Base-by-base conservation (phyloP, 2,113 vertebrate genomes). In the Amblyopsis rosae region DNA sequence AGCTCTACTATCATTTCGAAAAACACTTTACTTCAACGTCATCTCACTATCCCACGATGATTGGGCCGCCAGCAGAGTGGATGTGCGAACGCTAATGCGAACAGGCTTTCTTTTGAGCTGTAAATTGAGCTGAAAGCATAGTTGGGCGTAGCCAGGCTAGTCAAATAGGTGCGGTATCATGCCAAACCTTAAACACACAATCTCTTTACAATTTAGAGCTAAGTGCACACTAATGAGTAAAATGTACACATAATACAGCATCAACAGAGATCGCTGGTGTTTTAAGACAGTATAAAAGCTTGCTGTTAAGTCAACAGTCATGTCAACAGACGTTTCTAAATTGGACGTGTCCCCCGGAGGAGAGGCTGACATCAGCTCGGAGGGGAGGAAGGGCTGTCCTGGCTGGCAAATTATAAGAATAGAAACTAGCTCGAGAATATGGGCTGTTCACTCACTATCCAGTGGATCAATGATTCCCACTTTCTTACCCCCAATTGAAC, bases 241-340 rank as follows among this genome's bases (percentile, higher is more conserved):
- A 0, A 51, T 15, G 9, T 51, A 51, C 49, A 12, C 49, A 12
- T 12, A 51, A 51, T 41, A 41, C 32, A 59, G 32, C 7, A 3
- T 9, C 53, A 32, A 26, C 19, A 26, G 26, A 26, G 26, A 26
- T 26, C 26, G 26, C 55, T 59, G 58, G 5, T 13, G n/a, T 32
- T 41, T 55, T 16, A 11, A 12, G 11, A 33, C 19, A 19, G 10
- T 9, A 26, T 16, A 49, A 26, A 58, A 72, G 51, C 54, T 15
- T 70, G 45, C 32, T 12, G 53, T 6, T 0, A 56, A 11, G 9
- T 61, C 47, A 19, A 46, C 46, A 62, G 26, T 11, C 49, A 70
- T 70, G 69, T 71, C 69, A 71, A 64, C 60, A 71, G 58, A 41
- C 61, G 16, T 71, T 64, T 64, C 45, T 65, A 64, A 71, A 58